These are phyloP conservation scores for Thamnaconus septentrionalis DNA, from an alignment of 2,113 vertebrate species.

Conservation along the genomic window DNA sequence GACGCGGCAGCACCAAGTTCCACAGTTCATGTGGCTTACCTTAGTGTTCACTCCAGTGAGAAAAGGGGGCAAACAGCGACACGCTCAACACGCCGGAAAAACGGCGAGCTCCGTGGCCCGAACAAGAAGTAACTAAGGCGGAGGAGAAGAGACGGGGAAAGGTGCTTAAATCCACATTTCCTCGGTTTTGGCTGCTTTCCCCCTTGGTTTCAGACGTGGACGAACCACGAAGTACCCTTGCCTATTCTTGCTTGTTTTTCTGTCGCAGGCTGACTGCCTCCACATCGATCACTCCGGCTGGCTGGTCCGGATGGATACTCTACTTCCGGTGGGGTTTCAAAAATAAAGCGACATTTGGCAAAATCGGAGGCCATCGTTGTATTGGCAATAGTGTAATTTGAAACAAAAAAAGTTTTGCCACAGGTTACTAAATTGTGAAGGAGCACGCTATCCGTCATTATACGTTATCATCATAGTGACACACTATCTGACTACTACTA, in stretches of 20 bases:
- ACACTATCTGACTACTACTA: too few species aligned
- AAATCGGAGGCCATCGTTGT: too few species aligned
- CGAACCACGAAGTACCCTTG: neutral
- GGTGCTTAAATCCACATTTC: slow-evolving; percentile 32
- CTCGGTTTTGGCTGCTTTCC: neutral
- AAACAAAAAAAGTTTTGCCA: too few species aligned
- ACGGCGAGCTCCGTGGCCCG: neutral
- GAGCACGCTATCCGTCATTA: too few species aligned
- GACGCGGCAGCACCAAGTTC: slow-evolving; percentile 39
- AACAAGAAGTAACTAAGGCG: slow-evolving; percentile 18
- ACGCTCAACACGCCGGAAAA: slow-evolving; percentile 20
- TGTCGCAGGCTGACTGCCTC: slow-evolving; percentile 63
- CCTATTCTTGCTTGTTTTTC: slow-evolving; percentile 56
- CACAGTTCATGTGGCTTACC: slow-evolving; percentile 61
- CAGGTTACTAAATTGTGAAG: too few species aligned
- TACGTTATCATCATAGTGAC: too few species aligned
- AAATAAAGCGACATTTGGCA: slow-evolving; percentile 28
- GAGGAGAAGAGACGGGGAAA: slow-evolving; percentile 5
- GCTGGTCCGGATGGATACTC: rapidly evolving
- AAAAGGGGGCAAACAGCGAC: slow-evolving; percentile 50
- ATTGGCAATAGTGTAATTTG: too few species aligned
- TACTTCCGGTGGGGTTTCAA: slow-evolving; percentile 30
- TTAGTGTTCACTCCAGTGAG: slow-evolving; percentile 71
- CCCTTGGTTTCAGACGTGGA: slow-evolving; percentile 24
- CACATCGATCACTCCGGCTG: slow-evolving; percentile 43